Percentiles rank a stretch among this genome's conserved stretches.
phyloP scores from a whole-genome alignment of 30 jellyfish, hydroid and myxozoan species.

The Aurelia aurita region DNA sequence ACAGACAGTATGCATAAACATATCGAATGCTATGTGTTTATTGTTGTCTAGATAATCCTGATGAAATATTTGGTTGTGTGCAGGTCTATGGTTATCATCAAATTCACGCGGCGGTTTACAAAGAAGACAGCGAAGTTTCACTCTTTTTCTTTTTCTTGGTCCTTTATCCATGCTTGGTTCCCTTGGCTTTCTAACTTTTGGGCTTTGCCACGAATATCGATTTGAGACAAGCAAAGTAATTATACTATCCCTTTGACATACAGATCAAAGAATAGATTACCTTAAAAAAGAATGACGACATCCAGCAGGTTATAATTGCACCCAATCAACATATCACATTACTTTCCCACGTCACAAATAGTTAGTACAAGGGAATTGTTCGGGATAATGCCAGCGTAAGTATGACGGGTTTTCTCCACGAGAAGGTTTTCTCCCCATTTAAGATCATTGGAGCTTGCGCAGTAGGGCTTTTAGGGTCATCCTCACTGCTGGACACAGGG shows the following conservation, averaged over 20 bases:
- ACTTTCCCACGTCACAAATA: too few species aligned
- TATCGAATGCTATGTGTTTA: slow-evolving; percentile 3
- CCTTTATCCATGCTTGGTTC: slow-evolving; percentile 3
- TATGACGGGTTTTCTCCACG: too few species aligned
- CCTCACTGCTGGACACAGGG: slow-evolving; percentile 30
- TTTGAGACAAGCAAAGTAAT: background rate
- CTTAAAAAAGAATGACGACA: too few species aligned
- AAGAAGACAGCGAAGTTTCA: slow-evolving; percentile 24
- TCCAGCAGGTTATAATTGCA: too few species aligned
- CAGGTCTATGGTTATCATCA: background rate
- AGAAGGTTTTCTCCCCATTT: too few species aligned
- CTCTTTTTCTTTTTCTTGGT: slow-evolving; percentile 7
- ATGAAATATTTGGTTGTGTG: slow-evolving; percentile 5
- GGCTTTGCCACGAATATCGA: slow-evolving; percentile 5
- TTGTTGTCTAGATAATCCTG: slow-evolving; percentile 11
- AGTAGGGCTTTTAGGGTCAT: too few species aligned
- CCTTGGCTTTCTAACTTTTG: slow-evolving; percentile 1
- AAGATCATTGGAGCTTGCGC: too few species aligned
- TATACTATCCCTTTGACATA: background rate
- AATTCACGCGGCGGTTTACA: slow-evolving; percentile 17
- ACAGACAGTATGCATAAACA: too few species aligned
- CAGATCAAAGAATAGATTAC: background rate
- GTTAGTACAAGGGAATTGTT: too few species aligned
- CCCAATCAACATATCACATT: too few species aligned
- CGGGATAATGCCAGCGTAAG: too few species aligned